Evolutionary conservation across 2,797 vertebrate genomes (phyloP).

Genomic region (Acropternis orthonyx): DNA sequence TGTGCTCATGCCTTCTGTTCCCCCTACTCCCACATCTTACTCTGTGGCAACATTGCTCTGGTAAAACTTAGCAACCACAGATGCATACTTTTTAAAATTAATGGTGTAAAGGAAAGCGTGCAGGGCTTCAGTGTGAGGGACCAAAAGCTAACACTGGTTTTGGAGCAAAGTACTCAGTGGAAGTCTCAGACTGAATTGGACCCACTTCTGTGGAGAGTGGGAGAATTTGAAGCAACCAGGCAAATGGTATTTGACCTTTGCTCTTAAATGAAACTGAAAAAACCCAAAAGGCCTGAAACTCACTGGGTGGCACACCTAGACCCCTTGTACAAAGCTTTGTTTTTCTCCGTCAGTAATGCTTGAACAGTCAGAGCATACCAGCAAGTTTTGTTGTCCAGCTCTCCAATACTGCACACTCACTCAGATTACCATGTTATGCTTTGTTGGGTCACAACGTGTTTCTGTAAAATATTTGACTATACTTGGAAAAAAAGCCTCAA

Average conservation of each 20-base stretch:
- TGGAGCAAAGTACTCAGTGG: background rate
- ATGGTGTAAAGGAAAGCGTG: background rate
- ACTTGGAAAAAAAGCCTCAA: background rate
- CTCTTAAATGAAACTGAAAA: background rate
- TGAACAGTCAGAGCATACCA: background rate
- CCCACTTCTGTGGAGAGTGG: background rate
- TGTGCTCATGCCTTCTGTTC: background rate
- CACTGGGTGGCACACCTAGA: background rate
- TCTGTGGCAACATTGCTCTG: background rate
- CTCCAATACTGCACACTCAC: accelerated
- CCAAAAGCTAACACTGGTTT: background rate
- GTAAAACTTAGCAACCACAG: background rate
- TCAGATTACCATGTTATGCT: accelerated
- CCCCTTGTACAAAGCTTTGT: background rate
- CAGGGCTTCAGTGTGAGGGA: background rate
- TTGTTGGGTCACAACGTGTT: background rate
- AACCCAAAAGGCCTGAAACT: background rate
- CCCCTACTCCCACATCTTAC: background rate
- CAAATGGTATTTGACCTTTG: slow-evolving; percentile 38
- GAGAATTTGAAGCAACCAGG: background rate
- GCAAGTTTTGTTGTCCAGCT: background rate
- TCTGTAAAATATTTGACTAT: background rate
- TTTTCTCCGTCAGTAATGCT: background rate
- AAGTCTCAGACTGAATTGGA: background rate
- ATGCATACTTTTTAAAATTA: background rate